A percentile compares a stretch with the other conserved stretches of the same genome.
phyloP scores from a whole-genome alignment of 2,888 invertebrate genomes.

The Chironomus tentans region DNA sequence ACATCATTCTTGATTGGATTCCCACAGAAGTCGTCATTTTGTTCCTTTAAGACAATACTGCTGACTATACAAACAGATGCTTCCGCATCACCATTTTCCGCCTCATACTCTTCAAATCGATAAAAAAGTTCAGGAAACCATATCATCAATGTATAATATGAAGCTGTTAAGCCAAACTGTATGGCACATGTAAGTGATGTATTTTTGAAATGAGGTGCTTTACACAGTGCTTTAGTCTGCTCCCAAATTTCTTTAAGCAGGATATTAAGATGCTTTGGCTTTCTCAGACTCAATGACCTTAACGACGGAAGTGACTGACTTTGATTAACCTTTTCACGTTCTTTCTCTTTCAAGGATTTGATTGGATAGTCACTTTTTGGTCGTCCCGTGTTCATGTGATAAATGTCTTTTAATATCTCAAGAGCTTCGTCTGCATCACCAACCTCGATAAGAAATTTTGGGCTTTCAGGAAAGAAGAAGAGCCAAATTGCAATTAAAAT shows the following conservation, averaged over 20 bases:
- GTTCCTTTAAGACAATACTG: constrained; percentile 47
- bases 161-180: constrained; percentile 73
- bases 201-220: constrained; percentile 63
- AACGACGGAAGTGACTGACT: constrained; percentile 54
- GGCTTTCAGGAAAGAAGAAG: constrained; percentile 69
- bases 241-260: constrained; percentile 61
- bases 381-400: constrained; percentile 61
- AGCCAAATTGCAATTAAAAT: constrained; percentile 58
- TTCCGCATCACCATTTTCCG: constrained; percentile 52
- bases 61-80: constrained; percentile 73
- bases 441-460: constrained; percentile 71
- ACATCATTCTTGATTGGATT: constrained; percentile 57
- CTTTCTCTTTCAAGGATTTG: constrained; percentile 59
- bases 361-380: constrained; percentile 61
- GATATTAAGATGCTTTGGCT: constrained; percentile 61
- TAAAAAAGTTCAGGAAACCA: constrained; percentile 87
- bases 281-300: constrained; percentile 58
- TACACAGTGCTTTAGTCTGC: constrained; percentile 65
- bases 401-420: constrained; percentile 57
- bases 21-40: constrained; percentile 44
- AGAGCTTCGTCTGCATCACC: constrained; percentile 70
- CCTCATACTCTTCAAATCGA: constrained; percentile 69
- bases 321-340: constrained; percentile 40
- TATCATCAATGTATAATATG: constrained; percentile 84
- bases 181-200: constrained; percentile 69